These are phyloP conservation scores for Protomyctophum bolini DNA, from an alignment of 2,113 vertebrate species.

Conservation along the genomic window DNA sequence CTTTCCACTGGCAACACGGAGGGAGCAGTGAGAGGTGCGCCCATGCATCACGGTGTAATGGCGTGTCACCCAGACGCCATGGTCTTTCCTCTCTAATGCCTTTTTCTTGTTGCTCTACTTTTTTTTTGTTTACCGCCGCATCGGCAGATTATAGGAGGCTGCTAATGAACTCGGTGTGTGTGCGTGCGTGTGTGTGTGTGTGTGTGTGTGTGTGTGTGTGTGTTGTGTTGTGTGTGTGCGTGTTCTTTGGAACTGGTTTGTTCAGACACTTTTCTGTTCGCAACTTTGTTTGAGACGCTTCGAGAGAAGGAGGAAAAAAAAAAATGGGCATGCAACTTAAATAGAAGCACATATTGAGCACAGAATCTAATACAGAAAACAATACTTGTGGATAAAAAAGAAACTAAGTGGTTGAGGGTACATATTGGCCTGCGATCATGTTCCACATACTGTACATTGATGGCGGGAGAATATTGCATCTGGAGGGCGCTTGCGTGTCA, in stretches of 20 bases:
- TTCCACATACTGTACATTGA: conserved; percentile 12
- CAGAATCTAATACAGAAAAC: conserved; percentile 68
- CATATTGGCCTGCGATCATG: conserved; percentile 51
- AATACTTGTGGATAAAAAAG: conserved; percentile 61
- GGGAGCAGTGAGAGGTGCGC: conserved; percentile 43
- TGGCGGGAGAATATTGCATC: conserved; percentile 66
- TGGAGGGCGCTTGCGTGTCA: conserved; percentile 42
- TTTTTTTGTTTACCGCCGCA: conserved; percentile 72
- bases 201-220: too few relatives aligned
- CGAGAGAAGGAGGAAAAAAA: not conserved
- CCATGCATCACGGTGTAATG: conserved; percentile 78
- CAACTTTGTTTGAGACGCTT: too few relatives aligned
- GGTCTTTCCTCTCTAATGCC: conserved; percentile 23
- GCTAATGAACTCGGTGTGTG: conserved; percentile 74
- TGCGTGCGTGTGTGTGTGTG: too few relatives aligned
- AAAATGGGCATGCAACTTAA: conserved; percentile 38
- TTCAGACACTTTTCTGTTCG: conserved; percentile 1
- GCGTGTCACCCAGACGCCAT: conserved; percentile 58
- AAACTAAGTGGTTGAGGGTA: conserved; percentile 47
- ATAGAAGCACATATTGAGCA: conserved; percentile 60
- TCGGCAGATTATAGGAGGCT: conserved; percentile 74
- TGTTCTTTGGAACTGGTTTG: conserved; percentile 34
- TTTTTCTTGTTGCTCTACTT: conserved; percentile 52
- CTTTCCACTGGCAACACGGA: conserved; percentile 70
- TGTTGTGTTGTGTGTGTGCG: too few relatives aligned